Evolutionary conservation across 2,888 invertebrate genomes (phyloP).

Genomic region (Torymus aiolomorphi): DNA sequence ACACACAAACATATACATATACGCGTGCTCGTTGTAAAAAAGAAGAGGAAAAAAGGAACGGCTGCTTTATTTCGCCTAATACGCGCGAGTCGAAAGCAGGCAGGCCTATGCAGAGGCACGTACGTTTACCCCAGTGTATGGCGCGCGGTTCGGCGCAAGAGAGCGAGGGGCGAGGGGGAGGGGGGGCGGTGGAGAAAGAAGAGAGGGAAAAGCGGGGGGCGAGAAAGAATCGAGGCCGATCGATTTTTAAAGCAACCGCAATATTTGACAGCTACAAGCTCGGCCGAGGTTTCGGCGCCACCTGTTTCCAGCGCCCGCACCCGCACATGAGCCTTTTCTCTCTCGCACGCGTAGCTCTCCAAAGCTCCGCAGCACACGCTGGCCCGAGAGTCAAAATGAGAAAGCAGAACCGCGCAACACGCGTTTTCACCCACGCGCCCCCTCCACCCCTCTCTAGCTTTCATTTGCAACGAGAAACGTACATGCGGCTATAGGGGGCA

Average conservation of each 20-base stretch:
- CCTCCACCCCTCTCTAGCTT: conserved; percentile 51
- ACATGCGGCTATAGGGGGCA: conserved; percentile 23
- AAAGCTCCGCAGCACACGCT: conserved; percentile 3
- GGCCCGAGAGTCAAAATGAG: conserved; percentile 13
- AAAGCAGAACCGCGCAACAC: conserved; percentile 3
- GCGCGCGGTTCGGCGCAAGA: background rate
- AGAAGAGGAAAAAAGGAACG: conserved; percentile 11
- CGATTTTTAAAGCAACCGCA: conserved; percentile 74
- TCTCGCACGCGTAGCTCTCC: background rate
- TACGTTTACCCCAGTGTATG: conserved; percentile 39
- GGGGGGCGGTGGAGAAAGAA: background rate
- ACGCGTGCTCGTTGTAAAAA: background rate
- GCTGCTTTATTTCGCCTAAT: conserved; percentile 47
- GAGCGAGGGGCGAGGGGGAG: background rate
- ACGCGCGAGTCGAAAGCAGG: conserved; percentile 37
- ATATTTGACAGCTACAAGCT: conserved; percentile 74
- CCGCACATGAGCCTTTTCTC: background rate
- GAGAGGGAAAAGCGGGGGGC: conserved; percentile 33
- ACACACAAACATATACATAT: too few species aligned
- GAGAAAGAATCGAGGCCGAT: conserved; percentile 66
- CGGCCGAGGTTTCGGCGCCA: conserved; percentile 71
- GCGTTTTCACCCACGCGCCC: background rate
- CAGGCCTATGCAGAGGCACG: conserved; percentile 57
- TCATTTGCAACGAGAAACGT: conserved; percentile 60
- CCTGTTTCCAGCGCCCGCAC: conserved; percentile 68